Evolutionary conservation across 2,797 vertebrate genomes (phyloP).

Genomic region (Sebastes melanostomus): DNA sequence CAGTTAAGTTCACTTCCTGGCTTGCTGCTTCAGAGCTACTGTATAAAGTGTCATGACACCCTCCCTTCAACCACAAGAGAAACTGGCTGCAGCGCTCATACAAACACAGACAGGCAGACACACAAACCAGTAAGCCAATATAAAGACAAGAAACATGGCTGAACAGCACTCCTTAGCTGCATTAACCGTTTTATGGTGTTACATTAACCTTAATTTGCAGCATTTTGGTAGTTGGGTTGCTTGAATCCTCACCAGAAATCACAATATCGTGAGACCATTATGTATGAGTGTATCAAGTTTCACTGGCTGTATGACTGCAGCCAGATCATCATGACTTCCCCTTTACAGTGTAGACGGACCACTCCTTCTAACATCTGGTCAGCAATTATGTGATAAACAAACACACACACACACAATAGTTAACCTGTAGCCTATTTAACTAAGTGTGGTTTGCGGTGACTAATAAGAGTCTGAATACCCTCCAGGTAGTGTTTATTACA

Average conservation of each 20-base stretch:
- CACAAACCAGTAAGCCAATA: neutral
- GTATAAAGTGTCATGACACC: constrained; percentile 57
- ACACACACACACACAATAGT: neutral
- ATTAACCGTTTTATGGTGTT: neutral
- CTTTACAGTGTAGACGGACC: constrained; percentile 7
- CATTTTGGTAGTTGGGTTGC: neutral
- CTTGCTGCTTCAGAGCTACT: constrained; percentile 47
- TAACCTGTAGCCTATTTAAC: neutral
- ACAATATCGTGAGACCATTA: neutral
- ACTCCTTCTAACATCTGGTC: constrained; percentile 24
- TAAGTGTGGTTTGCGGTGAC: neutral
- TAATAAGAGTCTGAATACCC: neutral
- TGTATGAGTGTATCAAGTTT: neutral
- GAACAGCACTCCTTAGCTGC: neutral
- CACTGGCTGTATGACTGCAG: constrained; percentile 6
- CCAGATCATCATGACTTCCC: constrained; percentile 43
- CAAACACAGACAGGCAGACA: constrained; percentile 22
- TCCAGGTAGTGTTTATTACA: too few species aligned
- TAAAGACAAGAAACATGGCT: neutral
- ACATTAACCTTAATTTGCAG: neutral
- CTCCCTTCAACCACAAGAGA: constrained; percentile 65
- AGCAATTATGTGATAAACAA: constrained; percentile 29
- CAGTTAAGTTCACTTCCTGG: constrained; percentile 72
- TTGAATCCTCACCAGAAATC: neutral
- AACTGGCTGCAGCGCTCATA: constrained; percentile 20